Conservation (phyloP, 2,888 invertebrate genomes). For the Drosophila hamatofila region DNA sequence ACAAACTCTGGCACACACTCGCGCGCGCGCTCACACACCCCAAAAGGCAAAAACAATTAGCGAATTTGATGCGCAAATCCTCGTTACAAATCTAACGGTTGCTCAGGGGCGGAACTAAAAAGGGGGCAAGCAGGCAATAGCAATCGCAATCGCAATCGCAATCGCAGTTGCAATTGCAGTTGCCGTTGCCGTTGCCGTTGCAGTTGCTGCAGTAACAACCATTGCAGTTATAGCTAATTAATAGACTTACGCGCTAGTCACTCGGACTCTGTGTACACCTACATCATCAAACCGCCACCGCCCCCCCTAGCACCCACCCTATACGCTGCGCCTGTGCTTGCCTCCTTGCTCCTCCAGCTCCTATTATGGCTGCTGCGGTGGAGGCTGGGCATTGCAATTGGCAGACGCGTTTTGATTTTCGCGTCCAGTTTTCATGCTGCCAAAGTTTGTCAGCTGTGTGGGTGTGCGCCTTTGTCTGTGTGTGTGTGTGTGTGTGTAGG, state of each 20-base stretch:
- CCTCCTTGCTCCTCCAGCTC: not conserved
- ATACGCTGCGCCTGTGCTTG: not conserved
- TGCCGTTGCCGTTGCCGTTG: not conserved
- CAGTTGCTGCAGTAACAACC: slow-evolving; percentile 4
- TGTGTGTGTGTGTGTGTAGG: slow-evolving; percentile 13
- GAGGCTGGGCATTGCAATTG: slow-evolving; percentile 4
- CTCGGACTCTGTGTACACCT: slow-evolving; percentile 8
- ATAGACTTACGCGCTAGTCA: slow-evolving; percentile 68
- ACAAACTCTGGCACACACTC: not conserved
- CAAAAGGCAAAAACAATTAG: slow-evolving; percentile 78
- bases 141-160: not conserved
- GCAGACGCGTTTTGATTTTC: slow-evolving; percentile 35
- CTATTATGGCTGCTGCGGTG: not conserved
- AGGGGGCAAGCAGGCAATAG: not conserved
- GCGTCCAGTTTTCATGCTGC: slow-evolving; percentile 40
- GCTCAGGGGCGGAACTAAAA: slow-evolving; percentile 1
- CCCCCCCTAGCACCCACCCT: too few species aligned
- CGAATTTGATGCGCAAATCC: slow-evolving; percentile 79
- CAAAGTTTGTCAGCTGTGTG: slow-evolving; percentile 68
- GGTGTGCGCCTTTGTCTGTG: not conserved
- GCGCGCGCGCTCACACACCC: slow-evolving; percentile 11
- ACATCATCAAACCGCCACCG: too few species aligned
- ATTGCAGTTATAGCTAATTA: slow-evolving; percentile 67
- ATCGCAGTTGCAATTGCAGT: not conserved
- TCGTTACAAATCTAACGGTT: slow-evolving; percentile 66